Evolutionary conservation across 2,797 vertebrate genomes (phyloP).

Genomic region (Mormyrus hasselquistii): DNA sequence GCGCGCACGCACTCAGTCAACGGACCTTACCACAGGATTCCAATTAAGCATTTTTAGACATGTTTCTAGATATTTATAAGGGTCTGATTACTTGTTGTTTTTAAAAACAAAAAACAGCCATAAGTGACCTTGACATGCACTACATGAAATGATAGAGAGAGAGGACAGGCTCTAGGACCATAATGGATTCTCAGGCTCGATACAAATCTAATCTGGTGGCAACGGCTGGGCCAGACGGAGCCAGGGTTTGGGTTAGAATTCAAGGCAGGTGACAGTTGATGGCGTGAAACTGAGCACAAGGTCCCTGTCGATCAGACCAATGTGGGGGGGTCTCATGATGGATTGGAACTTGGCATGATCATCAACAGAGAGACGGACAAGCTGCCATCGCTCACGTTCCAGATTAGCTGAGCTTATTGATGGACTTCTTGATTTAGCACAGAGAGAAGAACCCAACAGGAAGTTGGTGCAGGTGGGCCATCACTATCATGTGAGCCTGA

Average conservation of each 20-base stretch:
- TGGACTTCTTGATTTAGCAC: not conserved
- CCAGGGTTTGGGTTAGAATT: constrained; percentile 16
- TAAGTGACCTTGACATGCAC: not conserved
- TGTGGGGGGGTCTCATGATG: not conserved
- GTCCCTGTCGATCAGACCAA: not conserved
- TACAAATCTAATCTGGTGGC: constrained; percentile 12
- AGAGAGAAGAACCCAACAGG: not conserved
- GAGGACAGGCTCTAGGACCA: not conserved
- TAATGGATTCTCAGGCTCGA: not conserved
- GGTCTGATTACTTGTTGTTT: not conserved
- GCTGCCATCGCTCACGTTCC: not conserved
- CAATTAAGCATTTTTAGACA: not conserved
- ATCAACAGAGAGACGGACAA: not conserved
- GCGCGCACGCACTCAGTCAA: not conserved
- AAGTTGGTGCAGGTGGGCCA: not conserved
- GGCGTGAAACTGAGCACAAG: constrained; percentile 14
- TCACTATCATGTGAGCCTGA: not conserved
- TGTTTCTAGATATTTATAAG: constrained; percentile 8
- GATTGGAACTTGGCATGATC: not conserved
- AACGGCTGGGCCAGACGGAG: not conserved
- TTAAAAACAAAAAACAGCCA: not conserved
- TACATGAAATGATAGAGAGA: not conserved
- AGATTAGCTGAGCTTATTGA: not conserved
- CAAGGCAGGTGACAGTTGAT: not conserved
- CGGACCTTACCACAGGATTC: not conserved